Evolutionary conservation across 2,113 vertebrate genomes (phyloP), one percentile per base, ranked within the genome.

Genomic region (Elachura formosa): DNA sequence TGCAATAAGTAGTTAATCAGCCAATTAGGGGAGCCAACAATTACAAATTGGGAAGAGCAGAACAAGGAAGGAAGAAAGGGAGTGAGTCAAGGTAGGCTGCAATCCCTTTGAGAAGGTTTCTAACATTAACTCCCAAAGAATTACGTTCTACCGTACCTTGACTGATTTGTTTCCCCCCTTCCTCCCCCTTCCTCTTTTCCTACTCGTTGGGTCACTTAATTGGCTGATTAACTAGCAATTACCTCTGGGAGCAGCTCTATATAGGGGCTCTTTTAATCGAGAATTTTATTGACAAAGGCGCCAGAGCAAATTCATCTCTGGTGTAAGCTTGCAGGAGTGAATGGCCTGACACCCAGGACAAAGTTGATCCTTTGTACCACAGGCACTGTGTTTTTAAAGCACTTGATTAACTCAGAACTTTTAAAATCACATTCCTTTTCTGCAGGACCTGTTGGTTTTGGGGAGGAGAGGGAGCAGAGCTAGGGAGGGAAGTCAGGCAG

Each of bases 201-300:
- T 97, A 96, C 96, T 96, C 51, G 23, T 97, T 97, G 95, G 91
- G 85, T 96, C 96, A 97, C 96, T 96, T 98, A 98, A 98, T 98
- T 98, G 97, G 96, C 96, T 98, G 97, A 97, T 98, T 97, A 98
- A 97, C 96, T 96, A 94, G 95, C 96, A 98, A 97, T 98, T 98
- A 97, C 94, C 83, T 89, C 94, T 84, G 96, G 90, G 95, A 90
- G 80, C 41, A 56, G 83, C 94, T 88, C 91, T 90, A 67, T 38
- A 94, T 66, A 96, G 72, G 73, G 91, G 88, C 59, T 92, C 91
- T 94, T 96, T 96, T 87, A 97, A 97, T 74, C 74, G 83, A 92
- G 93, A 97, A 88, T 95, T 96, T 96, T 96, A 95, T 84, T 96
- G 94, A 95, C 94, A 97, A 97, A 96, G 71, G 96, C 93, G 94